Conservation (phyloP, 2,113 vertebrate genomes). For the Lutjanus erythropterus region DNA sequence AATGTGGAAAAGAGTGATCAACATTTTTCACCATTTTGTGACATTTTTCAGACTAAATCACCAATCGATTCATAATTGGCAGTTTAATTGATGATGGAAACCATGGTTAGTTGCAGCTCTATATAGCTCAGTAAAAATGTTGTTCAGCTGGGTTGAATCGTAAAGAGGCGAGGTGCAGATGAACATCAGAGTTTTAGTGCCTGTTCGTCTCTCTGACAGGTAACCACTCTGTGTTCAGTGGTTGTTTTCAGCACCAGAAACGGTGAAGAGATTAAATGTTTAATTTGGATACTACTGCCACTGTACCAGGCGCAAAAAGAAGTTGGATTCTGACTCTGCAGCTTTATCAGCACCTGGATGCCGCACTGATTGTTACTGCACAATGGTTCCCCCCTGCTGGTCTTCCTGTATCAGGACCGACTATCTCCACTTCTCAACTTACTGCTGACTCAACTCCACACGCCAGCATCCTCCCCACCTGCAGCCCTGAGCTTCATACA, state of each 20-base stretch:
- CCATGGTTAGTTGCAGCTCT: no score
- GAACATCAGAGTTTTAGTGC: no score
- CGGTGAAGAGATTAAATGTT: background rate
- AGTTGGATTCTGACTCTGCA: background rate
- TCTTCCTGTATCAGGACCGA: background rate
- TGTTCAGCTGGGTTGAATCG: no score
- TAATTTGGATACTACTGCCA: background rate
- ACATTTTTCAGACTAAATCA: no score
- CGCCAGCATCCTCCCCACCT: background rate
- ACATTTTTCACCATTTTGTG: no score
- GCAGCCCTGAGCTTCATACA: background rate
- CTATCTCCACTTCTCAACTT: conserved; percentile 1
- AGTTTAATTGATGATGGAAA: no score
- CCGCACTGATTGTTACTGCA: background rate
- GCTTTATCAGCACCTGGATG: background rate
- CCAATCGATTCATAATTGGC: no score
- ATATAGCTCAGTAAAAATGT: no score
- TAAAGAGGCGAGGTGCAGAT: no score
- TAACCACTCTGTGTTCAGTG: background rate
- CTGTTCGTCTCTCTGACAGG: background rate
- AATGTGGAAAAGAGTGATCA: no score
- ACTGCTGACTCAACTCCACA: conserved; percentile 39
- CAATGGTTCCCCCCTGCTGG: background rate
- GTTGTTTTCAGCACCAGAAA: background rate
- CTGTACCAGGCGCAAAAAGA: background rate